phyloP scores from a whole-genome alignment of 2,113 vertebrate species.

The Callipepla californica region DNA sequence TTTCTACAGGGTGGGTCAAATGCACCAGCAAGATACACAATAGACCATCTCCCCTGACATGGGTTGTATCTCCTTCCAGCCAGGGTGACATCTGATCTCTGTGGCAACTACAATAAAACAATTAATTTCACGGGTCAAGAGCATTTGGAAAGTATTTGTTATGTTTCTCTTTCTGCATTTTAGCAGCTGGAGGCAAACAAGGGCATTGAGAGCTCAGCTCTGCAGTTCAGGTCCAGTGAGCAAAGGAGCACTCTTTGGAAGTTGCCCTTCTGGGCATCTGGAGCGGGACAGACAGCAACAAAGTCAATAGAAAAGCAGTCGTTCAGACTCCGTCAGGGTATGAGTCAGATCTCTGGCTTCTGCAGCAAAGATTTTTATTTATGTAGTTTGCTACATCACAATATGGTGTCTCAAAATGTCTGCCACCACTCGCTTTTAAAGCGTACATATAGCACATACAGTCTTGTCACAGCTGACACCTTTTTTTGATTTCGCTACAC shows the following conservation, averaged over 20 bases:
- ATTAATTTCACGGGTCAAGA: not conserved
- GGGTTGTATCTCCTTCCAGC: not conserved
- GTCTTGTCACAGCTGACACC: slow-evolving; percentile 53
- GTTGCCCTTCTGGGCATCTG: not conserved
- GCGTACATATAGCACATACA: slow-evolving; percentile 17
- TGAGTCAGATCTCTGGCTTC: not conserved
- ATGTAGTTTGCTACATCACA: slow-evolving; percentile 15
- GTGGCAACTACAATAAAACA: not conserved
- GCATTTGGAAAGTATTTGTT: not conserved
- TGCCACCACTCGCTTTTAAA: slow-evolving; percentile 41
- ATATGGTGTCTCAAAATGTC: slow-evolving; percentile 49
- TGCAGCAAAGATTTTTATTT: not conserved
- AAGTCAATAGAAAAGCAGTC: not conserved
- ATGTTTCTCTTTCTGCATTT: not conserved
- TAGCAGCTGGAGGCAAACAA: not conserved
- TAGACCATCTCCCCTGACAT: not conserved
- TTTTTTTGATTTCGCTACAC: slow-evolving; percentile 41
- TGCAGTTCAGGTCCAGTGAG: not conserved
- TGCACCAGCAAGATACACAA: not conserved
- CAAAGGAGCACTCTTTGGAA: not conserved
- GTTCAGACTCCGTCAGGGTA: not conserved
- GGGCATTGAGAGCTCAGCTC: not conserved
- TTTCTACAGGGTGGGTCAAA: not conserved
- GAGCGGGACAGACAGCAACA: not conserved
- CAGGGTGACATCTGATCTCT: not conserved